Evolutionary conservation across 2,113 vertebrate genomes (phyloP).

Genomic region (Heliornis fulica): DNA sequence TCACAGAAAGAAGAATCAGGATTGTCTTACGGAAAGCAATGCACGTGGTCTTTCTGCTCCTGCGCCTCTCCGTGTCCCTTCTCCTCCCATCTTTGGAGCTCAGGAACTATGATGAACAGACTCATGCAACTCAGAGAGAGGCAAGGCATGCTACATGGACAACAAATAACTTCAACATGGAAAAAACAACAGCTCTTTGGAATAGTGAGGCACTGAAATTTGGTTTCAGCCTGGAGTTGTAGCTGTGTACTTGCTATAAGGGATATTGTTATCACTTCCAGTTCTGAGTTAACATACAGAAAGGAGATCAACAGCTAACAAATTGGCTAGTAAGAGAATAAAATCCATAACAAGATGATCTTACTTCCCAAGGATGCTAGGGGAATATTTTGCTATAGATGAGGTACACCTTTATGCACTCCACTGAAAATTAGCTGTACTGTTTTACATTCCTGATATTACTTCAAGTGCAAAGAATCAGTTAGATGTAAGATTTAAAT

Average conservation of each 20-base stretch:
- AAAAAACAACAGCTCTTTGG: slow-evolving; percentile 14
- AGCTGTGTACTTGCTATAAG: neutral
- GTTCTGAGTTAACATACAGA: slow-evolving; percentile 22
- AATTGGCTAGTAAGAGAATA: neutral
- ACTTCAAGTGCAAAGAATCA: slow-evolving; percentile 40
- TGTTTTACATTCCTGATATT: slow-evolving; percentile 42
- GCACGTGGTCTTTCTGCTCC: neutral
- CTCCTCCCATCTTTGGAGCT: neutral
- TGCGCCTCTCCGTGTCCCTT: neutral
- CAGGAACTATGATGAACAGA: neutral
- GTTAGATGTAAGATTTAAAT: slow-evolving; percentile 63
- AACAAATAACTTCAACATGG: no score
- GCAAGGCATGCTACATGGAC: neutral
- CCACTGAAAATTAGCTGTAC: slow-evolving; percentile 44
- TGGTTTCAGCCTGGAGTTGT: slow-evolving; percentile 1
- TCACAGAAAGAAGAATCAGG: neutral
- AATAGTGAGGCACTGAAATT: neutral
- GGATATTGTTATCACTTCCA: neutral
- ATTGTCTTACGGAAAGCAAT: neutral
- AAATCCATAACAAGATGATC: neutral
- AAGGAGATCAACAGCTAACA: slow-evolving; percentile 10
- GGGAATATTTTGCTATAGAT: slow-evolving; percentile 36
- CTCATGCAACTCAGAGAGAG: neutral
- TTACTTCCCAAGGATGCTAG: slow-evolving; percentile 29
- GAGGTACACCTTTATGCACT: slow-evolving; percentile 10